Conservation (phyloP, 2,797 vertebrate species). For the Xenentodon cancila region DNA sequence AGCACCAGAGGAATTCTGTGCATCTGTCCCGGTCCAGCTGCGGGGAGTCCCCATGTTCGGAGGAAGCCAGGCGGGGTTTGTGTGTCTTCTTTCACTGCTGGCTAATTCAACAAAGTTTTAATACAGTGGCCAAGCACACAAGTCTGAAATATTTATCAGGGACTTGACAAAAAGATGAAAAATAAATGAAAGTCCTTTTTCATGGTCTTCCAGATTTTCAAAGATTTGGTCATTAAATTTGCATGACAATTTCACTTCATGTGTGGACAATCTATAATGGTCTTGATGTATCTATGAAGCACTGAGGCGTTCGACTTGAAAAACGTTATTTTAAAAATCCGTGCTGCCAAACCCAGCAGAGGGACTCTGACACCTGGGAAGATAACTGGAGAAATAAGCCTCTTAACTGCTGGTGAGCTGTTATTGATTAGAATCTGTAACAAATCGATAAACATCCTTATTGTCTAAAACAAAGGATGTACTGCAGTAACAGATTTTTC, state of each 20-base stretch:
- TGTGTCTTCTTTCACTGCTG: constrained; percentile 76
- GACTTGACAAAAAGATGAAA: constrained; percentile 87
- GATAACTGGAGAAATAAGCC: neutral
- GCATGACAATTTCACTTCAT: constrained; percentile 81
- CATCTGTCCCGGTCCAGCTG: constrained; percentile 79
- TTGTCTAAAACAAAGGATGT: constrained; percentile 26
- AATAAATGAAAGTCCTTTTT: constrained; percentile 85
- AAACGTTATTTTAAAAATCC: constrained; percentile 29
- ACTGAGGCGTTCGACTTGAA: constrained; percentile 36
- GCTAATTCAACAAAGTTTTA: constrained; percentile 85
- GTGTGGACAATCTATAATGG: constrained; percentile 76
- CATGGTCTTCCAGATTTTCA: constrained; percentile 85
- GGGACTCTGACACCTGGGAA: neutral
- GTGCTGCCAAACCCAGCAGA: constrained; percentile 3
- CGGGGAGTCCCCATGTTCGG: constrained; percentile 54
- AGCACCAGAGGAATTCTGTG: constrained; percentile 77
- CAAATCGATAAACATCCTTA: neutral
- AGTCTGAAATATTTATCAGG: constrained; percentile 85
- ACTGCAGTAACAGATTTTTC: constrained; percentile 55
- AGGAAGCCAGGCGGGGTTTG: constrained; percentile 56
- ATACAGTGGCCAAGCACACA: constrained; percentile 75
- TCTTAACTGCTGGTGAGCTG: neutral
- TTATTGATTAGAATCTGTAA: neutral
- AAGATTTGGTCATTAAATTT: constrained; percentile 85
- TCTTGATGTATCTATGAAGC: constrained; percentile 36